A percentile compares a stretch with the other conserved stretches of the same genome.
Conservation (phyloP, 2,888 invertebrate genomes). For the Deilephila porcellus region DNA sequence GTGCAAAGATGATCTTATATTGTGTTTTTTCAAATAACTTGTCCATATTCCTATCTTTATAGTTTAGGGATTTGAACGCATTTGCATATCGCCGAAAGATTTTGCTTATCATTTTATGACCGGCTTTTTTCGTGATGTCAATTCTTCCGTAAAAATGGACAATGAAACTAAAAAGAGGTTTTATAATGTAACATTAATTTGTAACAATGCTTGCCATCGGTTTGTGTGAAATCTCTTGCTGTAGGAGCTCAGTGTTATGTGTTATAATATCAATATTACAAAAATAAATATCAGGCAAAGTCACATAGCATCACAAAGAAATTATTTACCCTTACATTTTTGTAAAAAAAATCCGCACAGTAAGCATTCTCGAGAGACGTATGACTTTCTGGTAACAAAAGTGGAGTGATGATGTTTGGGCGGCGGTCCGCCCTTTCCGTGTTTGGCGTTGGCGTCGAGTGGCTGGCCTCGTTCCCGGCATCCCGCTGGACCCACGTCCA, state of each 20-base stretch:
- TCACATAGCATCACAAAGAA: neutral
- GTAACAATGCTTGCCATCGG: no score
- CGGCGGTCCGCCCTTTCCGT: constrained; percentile 71
- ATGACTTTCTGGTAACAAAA: constrained; percentile 32
- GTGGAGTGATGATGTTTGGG: constrained; percentile 47
- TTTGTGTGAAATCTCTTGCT: no score
- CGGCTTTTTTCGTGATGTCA: no score
- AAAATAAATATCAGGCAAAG: no score
- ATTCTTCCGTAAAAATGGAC: no score
- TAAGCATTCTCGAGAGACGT: constrained; percentile 24
- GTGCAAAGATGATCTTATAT: neutral
- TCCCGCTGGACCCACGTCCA: constrained; percentile 12
- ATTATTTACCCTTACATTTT: neutral
- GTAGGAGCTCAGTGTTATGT: no score
- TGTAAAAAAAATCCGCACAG: neutral
- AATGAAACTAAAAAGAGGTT: no score
- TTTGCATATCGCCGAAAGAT: neutral
- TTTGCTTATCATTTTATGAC: neutral
- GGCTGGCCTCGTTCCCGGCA: constrained; percentile 61
- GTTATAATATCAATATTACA: no score
- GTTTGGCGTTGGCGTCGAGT: constrained; percentile 59
- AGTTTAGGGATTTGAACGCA: neutral
- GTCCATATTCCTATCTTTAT: neutral
- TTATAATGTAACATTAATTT: no score
- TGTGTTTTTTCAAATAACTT: neutral